phyloP scores from a whole-genome alignment of 1,140 invertebrate genomes.

The Drosophila lowei region DNA sequence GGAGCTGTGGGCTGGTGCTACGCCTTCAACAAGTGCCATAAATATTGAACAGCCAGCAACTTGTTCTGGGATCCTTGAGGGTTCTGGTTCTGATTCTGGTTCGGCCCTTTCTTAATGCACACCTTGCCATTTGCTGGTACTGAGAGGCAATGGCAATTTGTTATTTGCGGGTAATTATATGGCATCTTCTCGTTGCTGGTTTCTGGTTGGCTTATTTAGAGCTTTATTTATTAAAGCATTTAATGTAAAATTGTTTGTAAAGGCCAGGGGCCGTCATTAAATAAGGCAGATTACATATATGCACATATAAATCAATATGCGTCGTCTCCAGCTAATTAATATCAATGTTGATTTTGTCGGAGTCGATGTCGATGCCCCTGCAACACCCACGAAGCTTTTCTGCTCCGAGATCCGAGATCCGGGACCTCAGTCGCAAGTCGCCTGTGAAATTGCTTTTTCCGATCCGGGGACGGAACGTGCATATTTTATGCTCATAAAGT shows the following conservation, averaged over 20 bases:
- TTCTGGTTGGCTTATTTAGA: constrained; percentile 68
- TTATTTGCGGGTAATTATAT: constrained; percentile 75
- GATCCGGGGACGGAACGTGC: constrained; percentile 33
- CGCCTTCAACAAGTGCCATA: constrained; percentile 66
- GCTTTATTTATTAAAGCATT: constrained; percentile 80
- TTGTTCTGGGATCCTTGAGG: constrained; percentile 33
- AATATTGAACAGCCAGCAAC: constrained; percentile 51
- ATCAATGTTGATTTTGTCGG: constrained; percentile 62
- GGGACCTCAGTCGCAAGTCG: too few relatives aligned
- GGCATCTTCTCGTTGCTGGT: constrained; percentile 42
- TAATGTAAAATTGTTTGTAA: constrained; percentile 80
- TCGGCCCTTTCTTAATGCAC: constrained; percentile 64
- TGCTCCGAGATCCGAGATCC: too few relatives aligned
- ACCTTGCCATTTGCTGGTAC: constrained; percentile 43
- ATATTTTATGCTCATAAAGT: constrained; percentile 77
- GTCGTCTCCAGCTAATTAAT: constrained; percentile 55
- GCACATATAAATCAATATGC: constrained; percentile 64
- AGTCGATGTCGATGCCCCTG: constrained; percentile 14
- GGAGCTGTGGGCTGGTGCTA: constrained; percentile 4
- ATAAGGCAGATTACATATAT: constrained; percentile 45
- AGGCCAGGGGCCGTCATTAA: constrained; percentile 70
- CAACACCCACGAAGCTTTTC: constrained; percentile 67
- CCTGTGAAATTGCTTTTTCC: constrained; percentile 55
- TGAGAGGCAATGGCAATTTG: constrained; percentile 72
- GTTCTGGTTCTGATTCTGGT: constrained; percentile 3